Evolutionary conservation across 1,140 invertebrate species (phyloP).

Genomic region (Papilio xuthus): DNA sequence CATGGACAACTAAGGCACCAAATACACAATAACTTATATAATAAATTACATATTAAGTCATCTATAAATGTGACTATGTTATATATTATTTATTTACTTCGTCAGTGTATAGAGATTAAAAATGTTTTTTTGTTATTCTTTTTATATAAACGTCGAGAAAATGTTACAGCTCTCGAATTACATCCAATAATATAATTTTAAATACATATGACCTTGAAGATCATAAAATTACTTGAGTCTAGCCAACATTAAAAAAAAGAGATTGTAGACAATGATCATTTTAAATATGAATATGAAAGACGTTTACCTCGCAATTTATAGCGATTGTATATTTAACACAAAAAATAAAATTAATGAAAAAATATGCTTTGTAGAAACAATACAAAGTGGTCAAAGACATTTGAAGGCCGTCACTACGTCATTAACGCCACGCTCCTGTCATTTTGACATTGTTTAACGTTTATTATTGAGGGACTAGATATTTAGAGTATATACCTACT

Average conservation of each 20-base stretch:
- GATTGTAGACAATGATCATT: not conserved
- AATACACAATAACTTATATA: too few species aligned
- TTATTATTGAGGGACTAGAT: not conserved
- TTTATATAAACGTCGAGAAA: not conserved
- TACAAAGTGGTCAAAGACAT: slow-evolving; percentile 24
- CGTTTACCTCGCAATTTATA: not conserved
- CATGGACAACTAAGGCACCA: too few species aligned
- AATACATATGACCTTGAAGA: not conserved
- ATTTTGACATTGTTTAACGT: slow-evolving; percentile 12
- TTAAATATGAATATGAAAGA: not conserved
- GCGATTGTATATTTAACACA: not conserved
- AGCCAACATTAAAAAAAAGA: too few species aligned
- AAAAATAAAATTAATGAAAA: not conserved
- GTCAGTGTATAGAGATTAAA: not conserved
- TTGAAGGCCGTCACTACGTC: slow-evolving; percentile 11
- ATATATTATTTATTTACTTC: not conserved
- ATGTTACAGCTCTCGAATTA: not conserved
- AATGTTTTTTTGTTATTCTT: not conserved
- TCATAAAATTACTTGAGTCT: too few species aligned
- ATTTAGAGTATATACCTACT: not conserved
- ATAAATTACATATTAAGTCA: too few species aligned
- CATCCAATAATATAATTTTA: not conserved
- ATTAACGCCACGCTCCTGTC: not conserved
- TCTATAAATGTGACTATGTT: too few species aligned
- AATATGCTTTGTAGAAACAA: not conserved